Conservation (phyloP, 2,797 vertebrate species). For the Hemitrygon akajei region DNA sequence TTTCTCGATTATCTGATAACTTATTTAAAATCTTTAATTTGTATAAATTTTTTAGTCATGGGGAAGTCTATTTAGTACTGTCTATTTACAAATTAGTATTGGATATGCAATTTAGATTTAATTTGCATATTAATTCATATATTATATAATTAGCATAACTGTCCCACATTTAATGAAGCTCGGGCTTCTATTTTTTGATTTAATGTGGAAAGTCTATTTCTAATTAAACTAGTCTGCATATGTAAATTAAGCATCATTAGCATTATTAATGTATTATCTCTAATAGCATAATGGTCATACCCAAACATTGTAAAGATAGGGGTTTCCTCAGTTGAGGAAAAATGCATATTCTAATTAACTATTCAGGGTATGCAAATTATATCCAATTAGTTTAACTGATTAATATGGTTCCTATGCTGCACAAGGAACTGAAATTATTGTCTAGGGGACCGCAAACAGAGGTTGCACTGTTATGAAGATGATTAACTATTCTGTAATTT, state of each 20-base stretch:
- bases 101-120: constrained; percentile 37
- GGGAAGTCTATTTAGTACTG: constrained; percentile 30
- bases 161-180: constrained; percentile 21
- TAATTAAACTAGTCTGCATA: constrained; percentile 36
- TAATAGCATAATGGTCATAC: constrained; percentile 34
- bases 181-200: constrained; percentile 5
- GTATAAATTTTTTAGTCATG: constrained; percentile 35
- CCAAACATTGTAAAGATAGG: constrained; percentile 29
- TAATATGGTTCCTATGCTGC: constrained; percentile 31
- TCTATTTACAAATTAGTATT: constrained; percentile 36
- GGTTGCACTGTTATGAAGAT: background rate
- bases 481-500: background rate
- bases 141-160: constrained; percentile 33
- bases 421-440: background rate
- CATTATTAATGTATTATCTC: constrained; percentile 35
- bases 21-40: constrained; percentile 37
- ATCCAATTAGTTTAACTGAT: constrained; percentile 36
- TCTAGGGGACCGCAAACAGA: background rate
- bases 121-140: constrained; percentile 33
- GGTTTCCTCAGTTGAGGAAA: constrained; percentile 13
- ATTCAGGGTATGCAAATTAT: constrained; percentile 35
- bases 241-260: constrained; percentile 37
- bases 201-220: constrained; percentile 31
- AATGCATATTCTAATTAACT: constrained; percentile 29
- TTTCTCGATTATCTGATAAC: constrained; percentile 20